Percentiles rank a stretch among this genome's conserved stretches.
phyloP scores from a whole-genome alignment of 2,797 vertebrate genomes.

The Coracias cyanogaster region DNA sequence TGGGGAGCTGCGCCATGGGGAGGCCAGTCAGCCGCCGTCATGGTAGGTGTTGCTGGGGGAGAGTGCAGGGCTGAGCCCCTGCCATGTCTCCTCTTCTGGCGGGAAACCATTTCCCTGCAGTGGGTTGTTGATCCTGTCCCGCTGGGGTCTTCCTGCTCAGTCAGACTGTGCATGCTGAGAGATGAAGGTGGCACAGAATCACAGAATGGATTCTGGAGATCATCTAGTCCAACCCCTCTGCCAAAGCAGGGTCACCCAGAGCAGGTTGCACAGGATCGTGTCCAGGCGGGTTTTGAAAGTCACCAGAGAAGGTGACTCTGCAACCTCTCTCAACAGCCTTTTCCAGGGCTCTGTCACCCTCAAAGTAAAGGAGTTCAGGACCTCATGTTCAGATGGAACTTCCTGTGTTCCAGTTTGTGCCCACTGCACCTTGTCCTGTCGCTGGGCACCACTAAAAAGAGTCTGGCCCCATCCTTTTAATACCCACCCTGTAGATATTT shows the following conservation, averaged over 20 bases:
- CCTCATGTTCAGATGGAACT: not conserved
- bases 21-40: accelerated
- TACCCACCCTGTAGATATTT: not conserved
- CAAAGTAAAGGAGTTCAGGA: not conserved
- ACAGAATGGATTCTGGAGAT: not conserved
- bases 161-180: accelerated
- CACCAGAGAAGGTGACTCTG: not conserved
- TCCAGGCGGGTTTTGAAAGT: not conserved
- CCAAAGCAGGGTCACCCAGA: not conserved
- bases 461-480: not conserved
- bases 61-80: not conserved
- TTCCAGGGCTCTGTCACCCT: not conserved
- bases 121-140: accelerated
- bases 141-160: accelerated
- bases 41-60: not conserved
- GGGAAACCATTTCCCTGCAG: accelerated
- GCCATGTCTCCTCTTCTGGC: not conserved
- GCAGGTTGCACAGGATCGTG: not conserved
- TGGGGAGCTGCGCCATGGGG: accelerated
- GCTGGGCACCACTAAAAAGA: not conserved
- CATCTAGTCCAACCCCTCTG: not conserved
- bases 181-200: not conserved
- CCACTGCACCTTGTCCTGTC: not conserved
- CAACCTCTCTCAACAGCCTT: not conserved
- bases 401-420: not conserved